A percentile compares a stretch with the other conserved stretches of the same genome.
These are phyloP conservation scores for Coelinius sp. DNA, from an alignment of 2,888 invertebrate genomes.

Conservation along the genomic window DNA sequence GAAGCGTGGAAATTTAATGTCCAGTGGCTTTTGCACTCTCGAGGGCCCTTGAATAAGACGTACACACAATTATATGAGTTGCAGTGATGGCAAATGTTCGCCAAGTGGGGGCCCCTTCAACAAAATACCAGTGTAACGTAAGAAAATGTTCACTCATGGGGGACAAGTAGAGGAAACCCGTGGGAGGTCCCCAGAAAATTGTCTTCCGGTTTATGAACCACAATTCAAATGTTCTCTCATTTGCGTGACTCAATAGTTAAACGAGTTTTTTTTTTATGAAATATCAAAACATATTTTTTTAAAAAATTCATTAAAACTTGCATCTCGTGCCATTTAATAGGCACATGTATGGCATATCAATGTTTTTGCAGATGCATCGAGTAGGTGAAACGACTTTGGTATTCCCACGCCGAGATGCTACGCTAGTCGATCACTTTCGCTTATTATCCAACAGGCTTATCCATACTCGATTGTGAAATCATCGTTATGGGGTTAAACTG, in stretches of 20 bases:
- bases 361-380: conserved; percentile 27
- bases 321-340: conserved; percentile 2
- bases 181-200: conserved; percentile 40
- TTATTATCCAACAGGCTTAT: conserved; percentile 22
- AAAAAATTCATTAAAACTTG: no score
- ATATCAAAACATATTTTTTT: background rate
- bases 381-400: conserved; percentile 45
- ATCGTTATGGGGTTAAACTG: conserved; percentile 30
- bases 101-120: conserved; percentile 5
- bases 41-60: conserved; percentile 19
- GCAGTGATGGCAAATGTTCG: conserved; percentile 11
- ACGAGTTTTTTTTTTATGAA: background rate
- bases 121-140: conserved; percentile 18
- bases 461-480: conserved; percentile 34
- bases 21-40: conserved; percentile 38
- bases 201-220: conserved; percentile 8
- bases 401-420: conserved; percentile 60
- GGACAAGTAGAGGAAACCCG: conserved; percentile 32
- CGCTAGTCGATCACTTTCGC: conserved; percentile 57
- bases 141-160: conserved; percentile 23
- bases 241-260: background rate
- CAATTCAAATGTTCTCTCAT: conserved; percentile 25
- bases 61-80: conserved; percentile 21
- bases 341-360: conserved; percentile 1
- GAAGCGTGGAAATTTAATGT: conserved; percentile 59